These are phyloP conservation scores for Chalcosyrphus nemorum DNA, from an alignment of 2,888 invertebrate species.

Conservation along the genomic window DNA sequence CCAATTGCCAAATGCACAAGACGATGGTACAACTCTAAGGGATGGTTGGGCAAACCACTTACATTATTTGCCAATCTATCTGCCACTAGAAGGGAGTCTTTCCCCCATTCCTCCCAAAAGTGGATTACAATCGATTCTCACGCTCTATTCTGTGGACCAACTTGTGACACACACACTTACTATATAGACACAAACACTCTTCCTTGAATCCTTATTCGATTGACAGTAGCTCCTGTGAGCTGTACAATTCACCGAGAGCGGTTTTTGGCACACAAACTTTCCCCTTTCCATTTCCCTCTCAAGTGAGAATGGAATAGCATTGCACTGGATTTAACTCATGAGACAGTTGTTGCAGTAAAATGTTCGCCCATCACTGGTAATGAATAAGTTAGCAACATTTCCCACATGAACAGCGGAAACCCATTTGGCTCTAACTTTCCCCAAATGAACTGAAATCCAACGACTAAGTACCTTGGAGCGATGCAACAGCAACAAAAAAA, in stretches of 20 bases:
- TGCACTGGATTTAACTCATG: constrained; percentile 17
- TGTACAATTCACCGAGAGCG: constrained; percentile 10
- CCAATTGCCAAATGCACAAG: constrained; percentile 62
- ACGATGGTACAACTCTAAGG: not conserved
- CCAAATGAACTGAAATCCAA: not conserved
- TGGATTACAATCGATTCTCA: constrained; percentile 63
- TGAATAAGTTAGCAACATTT: constrained; percentile 61
- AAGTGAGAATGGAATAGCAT: not conserved
- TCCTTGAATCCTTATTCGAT: constrained; percentile 40
- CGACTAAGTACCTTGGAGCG: not conserved
- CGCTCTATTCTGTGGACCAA: constrained; percentile 1
- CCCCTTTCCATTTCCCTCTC: no score
- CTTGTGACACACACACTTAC: constrained; percentile 17
- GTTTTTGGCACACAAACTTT: constrained; percentile 26
- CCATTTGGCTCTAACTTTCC: constrained; percentile 34
- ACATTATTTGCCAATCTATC: constrained; percentile 57
- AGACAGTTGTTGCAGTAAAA: constrained; percentile 32
- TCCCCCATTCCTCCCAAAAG: constrained; percentile 20
- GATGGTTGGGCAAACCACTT: constrained; percentile 48
- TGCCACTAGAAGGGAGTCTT: not conserved
- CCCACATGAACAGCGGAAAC: constrained; percentile 57
- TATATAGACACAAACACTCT: not conserved
- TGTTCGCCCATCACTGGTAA: constrained; percentile 41
- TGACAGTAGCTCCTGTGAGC: constrained; percentile 42
- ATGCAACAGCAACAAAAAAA: not conserved